Conservation (phyloP, 2,113 vertebrate genomes). For the Microcebus jonahi region DNA sequence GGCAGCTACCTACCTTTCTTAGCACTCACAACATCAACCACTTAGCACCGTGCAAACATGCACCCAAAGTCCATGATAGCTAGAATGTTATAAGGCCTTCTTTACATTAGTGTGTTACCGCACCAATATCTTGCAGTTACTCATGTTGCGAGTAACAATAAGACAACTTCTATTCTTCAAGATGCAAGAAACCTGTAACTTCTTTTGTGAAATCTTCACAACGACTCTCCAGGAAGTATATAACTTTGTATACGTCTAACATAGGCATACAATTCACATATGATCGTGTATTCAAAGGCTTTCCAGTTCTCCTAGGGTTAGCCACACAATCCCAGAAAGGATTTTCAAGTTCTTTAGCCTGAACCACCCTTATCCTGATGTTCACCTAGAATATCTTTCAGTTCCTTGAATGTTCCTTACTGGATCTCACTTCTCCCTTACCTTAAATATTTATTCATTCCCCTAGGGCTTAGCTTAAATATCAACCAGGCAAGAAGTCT, state of each 20-base stretch:
- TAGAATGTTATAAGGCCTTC: neutral
- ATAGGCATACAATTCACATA: neutral
- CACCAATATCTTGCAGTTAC: neutral
- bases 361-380: neutral
- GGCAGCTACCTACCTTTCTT: neutral
- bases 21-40: neutral
- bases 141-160: neutral
- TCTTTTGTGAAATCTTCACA: neutral
- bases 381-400: neutral
- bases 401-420: neutral
- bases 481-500: neutral
- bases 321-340: neutral
- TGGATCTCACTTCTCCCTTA: neutral
- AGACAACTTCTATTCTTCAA: neutral
- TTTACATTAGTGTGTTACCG: neutral
- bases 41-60: neutral
- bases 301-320: neutral
- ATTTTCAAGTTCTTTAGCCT: neutral
- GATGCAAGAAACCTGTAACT: neutral
- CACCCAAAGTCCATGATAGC: too few relatives aligned
- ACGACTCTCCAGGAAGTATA: neutral
- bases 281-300: neutral
- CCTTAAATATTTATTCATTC: neutral
- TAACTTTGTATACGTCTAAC: neutral
- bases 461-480: neutral